phyloP scores from a whole-genome alignment of 2,113 vertebrate species.

The Scortum barcoo region DNA sequence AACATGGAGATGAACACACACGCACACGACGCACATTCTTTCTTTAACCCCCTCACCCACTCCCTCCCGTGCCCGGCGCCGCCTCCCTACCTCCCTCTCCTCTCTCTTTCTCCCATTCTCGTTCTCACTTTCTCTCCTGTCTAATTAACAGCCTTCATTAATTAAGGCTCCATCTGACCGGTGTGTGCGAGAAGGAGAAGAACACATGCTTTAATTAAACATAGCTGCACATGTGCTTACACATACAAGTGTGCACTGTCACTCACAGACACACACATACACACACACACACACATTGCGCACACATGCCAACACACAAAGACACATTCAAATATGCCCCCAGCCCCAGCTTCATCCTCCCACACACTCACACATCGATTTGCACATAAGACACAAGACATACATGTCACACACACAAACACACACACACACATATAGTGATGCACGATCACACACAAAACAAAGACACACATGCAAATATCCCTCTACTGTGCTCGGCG shows the following conservation, averaged over 20 bases:
- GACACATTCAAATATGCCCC: slow-evolving; percentile 74
- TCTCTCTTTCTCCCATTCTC: slow-evolving; percentile 41
- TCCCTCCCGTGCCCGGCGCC: slow-evolving; percentile 42
- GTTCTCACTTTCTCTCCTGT: slow-evolving; percentile 71
- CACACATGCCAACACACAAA: slow-evolving; percentile 68
- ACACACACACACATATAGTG: slow-evolving; percentile 39
- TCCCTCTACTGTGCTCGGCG: slow-evolving; percentile 71
- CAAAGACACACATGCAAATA: slow-evolving; percentile 80
- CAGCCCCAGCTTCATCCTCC: slow-evolving; percentile 78
- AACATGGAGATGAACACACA: slow-evolving; percentile 66
- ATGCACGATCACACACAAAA: slow-evolving; percentile 61
- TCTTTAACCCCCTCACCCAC: slow-evolving; percentile 54
- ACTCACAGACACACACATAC: slow-evolving; percentile 52
- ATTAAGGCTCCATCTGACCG: slow-evolving; percentile 85
- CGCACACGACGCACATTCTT: slow-evolving; percentile 50
- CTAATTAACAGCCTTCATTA: slow-evolving; percentile 87
- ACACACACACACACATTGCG: slow-evolving; percentile 30
- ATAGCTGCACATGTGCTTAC: slow-evolving; percentile 74
- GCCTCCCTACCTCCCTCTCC: slow-evolving; percentile 22
- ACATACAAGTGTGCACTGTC: slow-evolving; percentile 56
- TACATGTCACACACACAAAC: slow-evolving; percentile 55
- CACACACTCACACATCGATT: slow-evolving; percentile 73
- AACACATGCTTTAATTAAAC: slow-evolving; percentile 85
- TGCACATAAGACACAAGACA: slow-evolving; percentile 79
- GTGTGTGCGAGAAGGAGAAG: slow-evolving; percentile 72